These are phyloP conservation scores for Pandemis cinnamomeana DNA, from an alignment of 2,888 invertebrate genomes.

Conservation along the genomic window DNA sequence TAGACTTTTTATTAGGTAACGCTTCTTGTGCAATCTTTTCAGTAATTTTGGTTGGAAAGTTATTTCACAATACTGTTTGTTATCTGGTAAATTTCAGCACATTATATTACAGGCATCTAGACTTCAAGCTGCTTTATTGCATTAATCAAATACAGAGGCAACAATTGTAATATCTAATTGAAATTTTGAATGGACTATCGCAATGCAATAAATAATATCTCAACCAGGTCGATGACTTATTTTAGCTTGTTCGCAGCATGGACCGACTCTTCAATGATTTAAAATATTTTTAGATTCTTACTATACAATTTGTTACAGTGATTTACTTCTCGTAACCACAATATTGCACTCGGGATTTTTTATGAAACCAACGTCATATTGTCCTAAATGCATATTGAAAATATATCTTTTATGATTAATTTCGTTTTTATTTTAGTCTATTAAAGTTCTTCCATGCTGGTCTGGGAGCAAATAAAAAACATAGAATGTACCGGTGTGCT, in stretches of 20 bases:
- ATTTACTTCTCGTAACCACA: no score
- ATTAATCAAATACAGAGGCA: not conserved
- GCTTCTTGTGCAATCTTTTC: not conserved
- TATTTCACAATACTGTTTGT: not conserved
- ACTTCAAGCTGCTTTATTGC: not conserved
- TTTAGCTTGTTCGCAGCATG: not conserved
- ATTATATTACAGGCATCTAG: not conserved
- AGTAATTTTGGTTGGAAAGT: constrained; percentile 3
- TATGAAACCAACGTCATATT: no score
- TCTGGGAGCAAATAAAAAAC: no score
- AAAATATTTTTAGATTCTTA: no score
- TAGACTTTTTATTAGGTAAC: not conserved
- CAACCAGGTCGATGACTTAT: not conserved
- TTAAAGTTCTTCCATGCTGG: no score
- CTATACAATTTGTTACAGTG: no score
- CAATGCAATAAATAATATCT: not conserved
- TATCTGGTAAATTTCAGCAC: not conserved
- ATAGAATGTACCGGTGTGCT: no score
- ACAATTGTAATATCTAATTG: not conserved
- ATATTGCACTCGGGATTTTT: no score
- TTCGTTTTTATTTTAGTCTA: no score
- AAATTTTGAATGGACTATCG: not conserved
- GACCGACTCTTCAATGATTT: no score
- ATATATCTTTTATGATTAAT: no score
- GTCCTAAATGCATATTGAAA: no score